A percentile compares a stretch with the other conserved stretches of the same genome.
phyloP scores from a whole-genome alignment of 2,888 invertebrate species.

The Pasiphila rectangulata region DNA sequence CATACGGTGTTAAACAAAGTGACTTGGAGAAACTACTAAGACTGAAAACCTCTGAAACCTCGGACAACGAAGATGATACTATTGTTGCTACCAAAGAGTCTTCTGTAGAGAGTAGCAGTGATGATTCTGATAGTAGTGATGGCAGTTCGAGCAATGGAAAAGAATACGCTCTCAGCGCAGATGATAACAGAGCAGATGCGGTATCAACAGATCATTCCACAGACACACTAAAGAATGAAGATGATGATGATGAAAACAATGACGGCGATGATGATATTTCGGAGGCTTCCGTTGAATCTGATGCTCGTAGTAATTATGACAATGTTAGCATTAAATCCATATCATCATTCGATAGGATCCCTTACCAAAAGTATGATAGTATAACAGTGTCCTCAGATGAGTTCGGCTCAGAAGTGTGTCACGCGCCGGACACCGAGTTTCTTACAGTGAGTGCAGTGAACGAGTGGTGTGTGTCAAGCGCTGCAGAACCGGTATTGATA shows the following conservation, averaged over 20 bases:
- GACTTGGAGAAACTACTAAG: slow-evolving; percentile 70
- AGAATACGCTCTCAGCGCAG: slow-evolving; percentile 61
- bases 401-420: slow-evolving; percentile 75
- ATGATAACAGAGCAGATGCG: slow-evolving; percentile 64
- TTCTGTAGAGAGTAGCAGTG: slow-evolving; percentile 47
- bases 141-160: slow-evolving; percentile 55
- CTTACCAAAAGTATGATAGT: slow-evolving; percentile 75
- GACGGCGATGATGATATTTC: slow-evolving; percentile 63
- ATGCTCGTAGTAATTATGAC: slow-evolving; percentile 69
- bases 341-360: slow-evolving; percentile 76
- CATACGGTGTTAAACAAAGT: slow-evolving; percentile 72
- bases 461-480: slow-evolving; percentile 75
- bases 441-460: slow-evolving; percentile 77
- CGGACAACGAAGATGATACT: slow-evolving; percentile 64
- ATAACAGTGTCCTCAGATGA: slow-evolving; percentile 77
- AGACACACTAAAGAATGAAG: slow-evolving; percentile 72
- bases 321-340: slow-evolving; percentile 77
- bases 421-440: slow-evolving; percentile 71
- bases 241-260: slow-evolving; percentile 54
- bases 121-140: slow-evolving; percentile 58
- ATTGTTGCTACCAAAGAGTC: slow-evolving; percentile 39
- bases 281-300: slow-evolving; percentile 58
- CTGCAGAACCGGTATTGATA: slow-evolving; percentile 64
- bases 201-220: slow-evolving; percentile 73
- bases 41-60: slow-evolving; percentile 65